Evolutionary conservation across 1,140 invertebrate species (phyloP).

Genomic region (Drosophila repleta): DNA sequence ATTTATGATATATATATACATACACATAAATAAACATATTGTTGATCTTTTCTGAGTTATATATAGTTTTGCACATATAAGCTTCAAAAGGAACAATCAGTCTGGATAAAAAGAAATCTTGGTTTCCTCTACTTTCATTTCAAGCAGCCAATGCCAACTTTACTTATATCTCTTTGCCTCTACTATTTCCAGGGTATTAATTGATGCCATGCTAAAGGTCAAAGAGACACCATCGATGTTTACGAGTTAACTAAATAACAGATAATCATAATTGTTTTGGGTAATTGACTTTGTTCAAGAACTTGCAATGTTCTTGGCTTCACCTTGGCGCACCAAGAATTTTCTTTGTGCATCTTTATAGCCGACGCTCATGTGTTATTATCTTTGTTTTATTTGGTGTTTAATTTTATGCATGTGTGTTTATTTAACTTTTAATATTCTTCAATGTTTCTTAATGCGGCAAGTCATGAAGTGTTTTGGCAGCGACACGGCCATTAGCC

Average conservation of each 20-base stretch:
- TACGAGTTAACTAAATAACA: slow-evolving; percentile 24
- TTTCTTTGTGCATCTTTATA: slow-evolving; percentile 43
- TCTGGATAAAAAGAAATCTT: too few species aligned
- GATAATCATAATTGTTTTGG: slow-evolving; percentile 44
- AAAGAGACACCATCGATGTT: neutral
- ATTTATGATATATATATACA: too few species aligned
- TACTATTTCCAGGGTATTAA: neutral
- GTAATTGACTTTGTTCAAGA: slow-evolving; percentile 65
- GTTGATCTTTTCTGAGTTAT: too few species aligned
- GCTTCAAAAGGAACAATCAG: too few species aligned
- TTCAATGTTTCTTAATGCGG: slow-evolving; percentile 16
- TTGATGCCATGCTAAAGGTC: slow-evolving; percentile 23
- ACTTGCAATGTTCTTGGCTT: slow-evolving; percentile 50
- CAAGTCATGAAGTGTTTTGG: slow-evolving; percentile 53
- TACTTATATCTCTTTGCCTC: neutral
- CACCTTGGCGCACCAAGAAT: slow-evolving; percentile 45
- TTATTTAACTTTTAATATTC: slow-evolving; percentile 1
- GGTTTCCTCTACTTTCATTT: too few species aligned
- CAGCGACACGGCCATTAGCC: slow-evolving; percentile 38
- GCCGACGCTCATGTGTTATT: slow-evolving; percentile 12
- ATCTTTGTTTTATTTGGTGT: neutral
- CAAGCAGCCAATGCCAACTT: too few species aligned
- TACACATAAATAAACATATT: too few species aligned
- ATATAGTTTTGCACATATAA: too few species aligned
- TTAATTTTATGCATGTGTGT: slow-evolving; percentile 1